These are phyloP conservation scores for Melanophora roralis DNA, from an alignment of 2,888 invertebrate genomes.

Conservation along the genomic window DNA sequence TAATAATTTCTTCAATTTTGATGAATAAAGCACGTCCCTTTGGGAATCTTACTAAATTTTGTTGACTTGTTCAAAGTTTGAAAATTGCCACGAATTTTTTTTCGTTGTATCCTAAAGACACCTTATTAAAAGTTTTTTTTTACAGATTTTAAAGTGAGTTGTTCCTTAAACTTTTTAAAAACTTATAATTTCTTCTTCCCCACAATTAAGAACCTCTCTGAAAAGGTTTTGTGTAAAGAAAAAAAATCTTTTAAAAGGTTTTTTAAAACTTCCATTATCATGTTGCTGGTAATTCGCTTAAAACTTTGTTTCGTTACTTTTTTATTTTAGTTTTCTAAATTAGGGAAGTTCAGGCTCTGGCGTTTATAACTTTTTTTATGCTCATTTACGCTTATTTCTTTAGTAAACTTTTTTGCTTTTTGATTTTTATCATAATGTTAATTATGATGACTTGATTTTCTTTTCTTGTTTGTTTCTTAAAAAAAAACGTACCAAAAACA, in stretches of 20 bases:
- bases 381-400: slow-evolving; percentile 8
- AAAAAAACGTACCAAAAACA: not conserved
- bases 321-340: slow-evolving; percentile 31
- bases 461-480: not conserved
- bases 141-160: no score
- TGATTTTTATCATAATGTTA: slow-evolving; percentile 59
- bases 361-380: slow-evolving; percentile 2
- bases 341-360: slow-evolving; percentile 48
- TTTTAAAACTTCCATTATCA: slow-evolving; percentile 2
- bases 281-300: slow-evolving; percentile 37
- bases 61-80: no score
- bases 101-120: no score
- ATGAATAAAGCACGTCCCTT: no score
- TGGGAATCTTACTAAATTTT: no score
- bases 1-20: no score
- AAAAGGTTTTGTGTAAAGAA: slow-evolving; percentile 4
- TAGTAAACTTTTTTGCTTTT: slow-evolving; percentile 29
- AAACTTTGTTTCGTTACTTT: slow-evolving; percentile 12
- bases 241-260: not conserved
- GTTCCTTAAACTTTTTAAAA: no score
- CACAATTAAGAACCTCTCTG: not conserved
- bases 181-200: no score
- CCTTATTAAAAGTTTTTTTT: no score
- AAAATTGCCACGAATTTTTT: no score
- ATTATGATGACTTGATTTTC: slow-evolving; percentile 57